Evolutionary conservation across 2,888 invertebrate genomes (phyloP), one percentile per base, ranked within the genome.

Genomic region (Euplexia lucipara): DNA sequence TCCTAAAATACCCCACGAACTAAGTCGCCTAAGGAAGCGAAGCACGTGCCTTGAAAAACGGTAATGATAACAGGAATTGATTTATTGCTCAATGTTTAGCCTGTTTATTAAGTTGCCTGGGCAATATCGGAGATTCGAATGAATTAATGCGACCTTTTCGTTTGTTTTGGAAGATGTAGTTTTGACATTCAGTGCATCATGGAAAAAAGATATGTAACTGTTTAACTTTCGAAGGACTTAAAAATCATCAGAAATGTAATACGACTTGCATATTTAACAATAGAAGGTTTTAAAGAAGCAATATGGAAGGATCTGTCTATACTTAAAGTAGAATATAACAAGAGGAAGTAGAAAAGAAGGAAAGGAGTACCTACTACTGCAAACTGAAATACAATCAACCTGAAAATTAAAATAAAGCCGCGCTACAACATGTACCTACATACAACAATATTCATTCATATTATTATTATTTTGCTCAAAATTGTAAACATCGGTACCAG

Each of bases 21-120:
- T 56, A 65, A 74, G 61, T 70, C 59, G 67, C 70, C 61, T 72
- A 82, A 81, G 83, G 78, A 82, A 81, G 62, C 18, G 37, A 6
- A 16, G 47, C 70, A 70, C 65, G 81, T 72, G 73, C 69, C 61
- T 75, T 66, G 67, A 82, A 78, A 82, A 82, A 70, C 67, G 39
- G 53, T 64, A 62, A 79, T 75, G 78, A 82, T 81, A 75, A 78
- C 73, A 80, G 75, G 68, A 78, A 82, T 82, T 79, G 77, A 82
- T 82, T 79, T 82, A 78, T 70, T 48, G 61, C 37, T 44, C 59
- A 65, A 76, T 70, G 66, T 73, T 75, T 56, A 59, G 32, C 35
- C 20, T 41, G 69, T 53, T 48, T 34, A 62, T 35, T 68, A 57
- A 69, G 64, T 59, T 70, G 12, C 39, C 14, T 30, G 26, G 22